Evolutionary conservation across 2,113 vertebrate genomes (phyloP), one percentile per base, ranked within the genome.

Genomic region (Tragulus kanchil): DNA sequence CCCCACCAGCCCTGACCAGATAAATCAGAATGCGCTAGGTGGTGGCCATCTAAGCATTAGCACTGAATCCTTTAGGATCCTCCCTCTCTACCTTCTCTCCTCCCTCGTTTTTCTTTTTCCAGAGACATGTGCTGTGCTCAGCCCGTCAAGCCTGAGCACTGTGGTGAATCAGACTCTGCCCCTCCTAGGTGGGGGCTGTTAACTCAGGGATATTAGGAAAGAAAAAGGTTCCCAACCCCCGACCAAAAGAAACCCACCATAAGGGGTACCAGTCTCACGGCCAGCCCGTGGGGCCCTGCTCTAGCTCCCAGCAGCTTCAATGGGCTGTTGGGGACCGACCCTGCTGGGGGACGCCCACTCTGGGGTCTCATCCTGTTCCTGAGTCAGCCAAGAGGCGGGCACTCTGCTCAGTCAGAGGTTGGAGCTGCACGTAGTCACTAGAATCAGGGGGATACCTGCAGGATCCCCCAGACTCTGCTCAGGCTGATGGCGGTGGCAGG

Each of bases 281-380:
- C 11, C 5, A 16, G 82, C 26, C 50, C 31, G 14, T 28, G 31
- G 31, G 65, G 52, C 62, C 52, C 16, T 19, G 31, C 13, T 6
- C 36, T 4, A 12, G 23, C 8, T 52, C 81, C 42, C 45, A 48
- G 65, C 1, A 0, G 58, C 28, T 28, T 16, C 75, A 48, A 14
- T 28, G 4, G 31, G 28, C 73, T 4, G 36, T 48, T 10, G 13
- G 13, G 23, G 14, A 17, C 61, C 2, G n/a, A 45, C 15, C 21
- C 8, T 5, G 5, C 13, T 4, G 1, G 17, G 61, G 36, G 6
- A 79, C 0, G 0, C 23, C 23, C 3, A 0, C 13, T 13, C 42
- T 75, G 67, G 64, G 25, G 28, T 67, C 52, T 77, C n/a, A 4
- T 42, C 58, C 13, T 61, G 79, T 7, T 67, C n/a, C 62, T 2